Base-by-base conservation (phyloP, 2,888 invertebrate species). In the Thecophora atra region DNA sequence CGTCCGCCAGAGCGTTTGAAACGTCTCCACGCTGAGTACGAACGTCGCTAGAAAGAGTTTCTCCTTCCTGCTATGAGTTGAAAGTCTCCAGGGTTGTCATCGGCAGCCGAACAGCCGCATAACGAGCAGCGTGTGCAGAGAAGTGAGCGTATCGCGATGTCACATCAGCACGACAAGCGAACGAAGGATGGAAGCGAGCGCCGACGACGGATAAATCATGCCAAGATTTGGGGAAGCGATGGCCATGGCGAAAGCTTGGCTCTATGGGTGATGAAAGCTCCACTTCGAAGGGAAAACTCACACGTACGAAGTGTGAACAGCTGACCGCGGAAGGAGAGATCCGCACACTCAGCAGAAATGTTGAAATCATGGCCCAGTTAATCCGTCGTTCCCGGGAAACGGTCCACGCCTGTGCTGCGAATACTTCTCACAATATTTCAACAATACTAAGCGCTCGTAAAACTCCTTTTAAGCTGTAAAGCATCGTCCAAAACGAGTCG, bases 401-500 rank as follows among this genome's bases (percentile, higher is more conserved):
- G 5, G 47, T 17, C 47, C 3, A 11, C 47, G 11, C 6, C 15
- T n/a, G 21, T 21, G 24, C 26, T 4, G 26, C 58, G 28, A 21
- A 28, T 54, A 17, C 77, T 83, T 83, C 84, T 82, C 83, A 83
- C 80, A 81, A 81, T 82, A 79, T 80, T 79, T 82, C 79, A 81
- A 82, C 83, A 83, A 82, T 81, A 80, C 82, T 78, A 78, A 78
- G 79, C 81, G 79, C 81, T 84, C 82, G 82, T 83, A 83, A 83
- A 83, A 84, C 81, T 81, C 82, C 80, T 83, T 83, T 83, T 84
- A 84, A 83, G 83, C 82, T 84, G 84, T 83, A 84, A 83, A 83
- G 80, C 82, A 84, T 84, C 82, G 30, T 51, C 51, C 28, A 65
- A 11, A 13, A 3, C n/a, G 28, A 17, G 42, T 28, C 54, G n/a